Evolutionary conservation across 2,888 invertebrate genomes (phyloP), one percentile per base, ranked within the genome.

Genomic region (Leptinotarsa rubiginosa): DNA sequence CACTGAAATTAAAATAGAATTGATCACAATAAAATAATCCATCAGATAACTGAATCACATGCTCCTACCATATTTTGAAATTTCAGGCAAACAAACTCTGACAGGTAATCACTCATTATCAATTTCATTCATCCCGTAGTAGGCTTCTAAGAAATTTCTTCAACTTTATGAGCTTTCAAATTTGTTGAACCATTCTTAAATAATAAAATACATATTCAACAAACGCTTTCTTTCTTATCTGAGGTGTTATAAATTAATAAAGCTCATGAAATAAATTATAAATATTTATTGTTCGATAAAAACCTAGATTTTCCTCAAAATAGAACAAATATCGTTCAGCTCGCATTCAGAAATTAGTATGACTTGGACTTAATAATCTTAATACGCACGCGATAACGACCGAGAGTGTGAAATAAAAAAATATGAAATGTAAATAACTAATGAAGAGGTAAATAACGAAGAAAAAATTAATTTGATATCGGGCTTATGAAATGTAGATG

Each of bases 231-330:
- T 54, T 65, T 70, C 78, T 81, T 81, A 81, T 81, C 81, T 76
- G 64, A 62, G 69, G 62, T 16, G 77, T 73, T 73, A 78, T 82
- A 82, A 82, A 82, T 82, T 81, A 79, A 81, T 81, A 82, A 82
- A 81, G 76, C 79, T 76, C 76, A 74, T 41, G 78, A 77, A 77
- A 74, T 72, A 77, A 78, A 80, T 75, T 77, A 74, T 76, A 81
- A 81, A 82, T 82, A 82, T 82, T 82, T 82, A 82, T 81, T 77
- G 79, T 80, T 76, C 79, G 81, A 80, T 79, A 80, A 78, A 76
- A 74, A 66, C 69, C 65, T 66, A 74, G 69, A 74, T 62, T 77
- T 73, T 76, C 74, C 68, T 64, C 41, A 73, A 78, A 76, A 76
- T 76, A 78, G 72, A 78, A 67, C 76, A 78, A 78, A 78, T 78